Percentiles rank a stretch among this genome's conserved stretches.
Conservation (phyloP, 2,888 invertebrate species). For the Phortica magna region DNA sequence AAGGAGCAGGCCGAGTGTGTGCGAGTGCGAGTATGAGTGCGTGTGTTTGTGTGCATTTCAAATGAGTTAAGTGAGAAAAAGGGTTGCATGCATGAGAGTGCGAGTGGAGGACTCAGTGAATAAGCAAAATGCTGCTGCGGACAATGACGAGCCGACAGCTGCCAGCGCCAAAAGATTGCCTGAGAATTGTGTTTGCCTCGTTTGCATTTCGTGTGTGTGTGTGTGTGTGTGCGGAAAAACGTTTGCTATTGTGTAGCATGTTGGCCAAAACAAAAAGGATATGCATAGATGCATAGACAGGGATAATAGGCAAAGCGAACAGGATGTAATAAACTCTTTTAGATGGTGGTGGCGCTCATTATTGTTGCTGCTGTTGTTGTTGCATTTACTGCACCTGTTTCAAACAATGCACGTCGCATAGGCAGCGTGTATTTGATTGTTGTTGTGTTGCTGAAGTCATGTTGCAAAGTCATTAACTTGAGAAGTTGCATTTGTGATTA, state of each 20-base stretch:
- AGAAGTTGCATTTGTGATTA: conserved; percentile 41
- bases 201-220: not conserved
- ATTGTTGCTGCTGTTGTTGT: conserved; percentile 35
- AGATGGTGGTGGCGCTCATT: conserved; percentile 10
- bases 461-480: conserved; percentile 71
- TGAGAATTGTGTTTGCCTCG: conserved; percentile 12
- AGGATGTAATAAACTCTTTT: conserved; percentile 31
- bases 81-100: conserved; percentile 2
- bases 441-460: conserved; percentile 44
- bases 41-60: conserved; percentile 12
- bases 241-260: conserved; percentile 24
- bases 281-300: conserved; percentile 27
- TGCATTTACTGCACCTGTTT: conserved; percentile 29
- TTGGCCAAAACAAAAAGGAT: conserved; percentile 26
- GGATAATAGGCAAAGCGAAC: conserved; percentile 51
- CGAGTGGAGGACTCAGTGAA: not conserved
- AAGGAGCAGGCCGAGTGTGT: too few species aligned
- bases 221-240: conserved; percentile 38
- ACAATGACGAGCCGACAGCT: conserved; percentile 31
- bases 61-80: not conserved
- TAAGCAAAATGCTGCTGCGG: conserved; percentile 7
- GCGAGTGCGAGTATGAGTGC: not conserved
- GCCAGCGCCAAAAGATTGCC: conserved; percentile 19
- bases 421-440: not conserved
- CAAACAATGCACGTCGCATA: conserved; percentile 37